These are phyloP conservation scores for Helogale parvula DNA, from an alignment of 2,113 vertebrate genomes.

Conservation along the genomic window DNA sequence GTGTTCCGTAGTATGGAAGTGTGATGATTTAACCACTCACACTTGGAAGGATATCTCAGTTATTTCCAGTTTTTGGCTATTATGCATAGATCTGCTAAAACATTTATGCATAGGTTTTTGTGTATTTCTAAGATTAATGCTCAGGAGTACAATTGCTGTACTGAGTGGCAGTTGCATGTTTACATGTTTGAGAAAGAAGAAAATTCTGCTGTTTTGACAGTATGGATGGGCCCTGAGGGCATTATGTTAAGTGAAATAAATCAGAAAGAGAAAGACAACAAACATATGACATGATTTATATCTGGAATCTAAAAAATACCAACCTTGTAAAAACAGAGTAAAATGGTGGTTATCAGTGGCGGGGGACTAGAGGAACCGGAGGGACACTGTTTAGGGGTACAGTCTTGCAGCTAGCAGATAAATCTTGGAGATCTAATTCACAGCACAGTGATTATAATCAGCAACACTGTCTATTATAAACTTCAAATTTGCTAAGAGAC, in stretches of 20 bases:
- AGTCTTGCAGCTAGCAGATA: not conserved
- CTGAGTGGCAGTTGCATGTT: not conserved
- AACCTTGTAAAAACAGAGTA: not conserved
- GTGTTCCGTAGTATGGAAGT: not conserved
- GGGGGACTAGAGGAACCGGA: not conserved
- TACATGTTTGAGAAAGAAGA: not conserved
- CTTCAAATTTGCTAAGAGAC: too few species aligned
- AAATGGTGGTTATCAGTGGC: not conserved
- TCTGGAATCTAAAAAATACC: not conserved
- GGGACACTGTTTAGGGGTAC: not conserved
- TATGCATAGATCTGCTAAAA: not conserved
- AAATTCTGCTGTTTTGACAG: not conserved
- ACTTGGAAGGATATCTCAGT: not conserved
- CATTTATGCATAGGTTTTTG: not conserved
- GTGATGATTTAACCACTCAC: not conserved
- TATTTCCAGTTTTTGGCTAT: not conserved
- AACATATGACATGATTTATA: not conserved
- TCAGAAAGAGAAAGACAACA: not conserved
- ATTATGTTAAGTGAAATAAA: not conserved
- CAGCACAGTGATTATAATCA: not conserved
- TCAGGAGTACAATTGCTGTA: not conserved
- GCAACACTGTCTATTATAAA: too few species aligned
- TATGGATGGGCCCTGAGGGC: not conserved
- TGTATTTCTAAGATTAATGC: not conserved
- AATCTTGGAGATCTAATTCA: not conserved